These are phyloP conservation scores for Myotis vivesi DNA, from an alignment of 2,797 vertebrate species.

Conservation along the genomic window DNA sequence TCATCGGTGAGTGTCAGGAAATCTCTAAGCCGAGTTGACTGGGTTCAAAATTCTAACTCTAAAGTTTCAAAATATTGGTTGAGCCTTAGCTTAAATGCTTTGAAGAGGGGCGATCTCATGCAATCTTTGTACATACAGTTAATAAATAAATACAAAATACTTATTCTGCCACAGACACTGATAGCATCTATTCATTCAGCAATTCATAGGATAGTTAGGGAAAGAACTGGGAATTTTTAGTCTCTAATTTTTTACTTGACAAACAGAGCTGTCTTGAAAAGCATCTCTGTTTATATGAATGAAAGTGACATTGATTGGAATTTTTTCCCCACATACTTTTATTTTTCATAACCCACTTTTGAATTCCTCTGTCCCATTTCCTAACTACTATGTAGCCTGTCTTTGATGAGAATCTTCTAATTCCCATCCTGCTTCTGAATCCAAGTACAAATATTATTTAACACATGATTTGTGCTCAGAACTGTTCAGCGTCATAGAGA, in stretches of 20 bases:
- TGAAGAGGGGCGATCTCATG: not conserved
- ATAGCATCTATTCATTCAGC: not conserved
- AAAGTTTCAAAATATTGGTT: not conserved
- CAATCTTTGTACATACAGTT: not conserved
- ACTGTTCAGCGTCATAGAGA: not conserved
- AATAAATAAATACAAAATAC: not conserved
- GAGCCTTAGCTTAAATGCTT: not conserved
- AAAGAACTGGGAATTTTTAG: constrained; percentile 9
- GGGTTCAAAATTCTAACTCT: not conserved
- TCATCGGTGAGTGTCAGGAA: constrained; percentile 81
- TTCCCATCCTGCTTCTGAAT: not conserved
- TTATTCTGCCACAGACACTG: not conserved
- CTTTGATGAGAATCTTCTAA: not conserved
- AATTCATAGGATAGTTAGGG: not conserved
- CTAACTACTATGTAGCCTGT: not conserved
- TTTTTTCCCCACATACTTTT: not conserved
- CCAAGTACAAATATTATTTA: not conserved
- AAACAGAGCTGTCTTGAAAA: not conserved
- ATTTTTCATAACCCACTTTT: not conserved
- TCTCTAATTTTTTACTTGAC: not conserved
- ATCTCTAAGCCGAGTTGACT: not conserved
- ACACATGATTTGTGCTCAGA: not conserved
- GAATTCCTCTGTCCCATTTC: not conserved
- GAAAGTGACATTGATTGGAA: not conserved
- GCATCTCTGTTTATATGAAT: not conserved